A percentile compares a stretch with the other conserved stretches of the same genome.
Evolutionary conservation across 2,797 vertebrate species (phyloP).

Genomic region (Lates japonicus): DNA sequence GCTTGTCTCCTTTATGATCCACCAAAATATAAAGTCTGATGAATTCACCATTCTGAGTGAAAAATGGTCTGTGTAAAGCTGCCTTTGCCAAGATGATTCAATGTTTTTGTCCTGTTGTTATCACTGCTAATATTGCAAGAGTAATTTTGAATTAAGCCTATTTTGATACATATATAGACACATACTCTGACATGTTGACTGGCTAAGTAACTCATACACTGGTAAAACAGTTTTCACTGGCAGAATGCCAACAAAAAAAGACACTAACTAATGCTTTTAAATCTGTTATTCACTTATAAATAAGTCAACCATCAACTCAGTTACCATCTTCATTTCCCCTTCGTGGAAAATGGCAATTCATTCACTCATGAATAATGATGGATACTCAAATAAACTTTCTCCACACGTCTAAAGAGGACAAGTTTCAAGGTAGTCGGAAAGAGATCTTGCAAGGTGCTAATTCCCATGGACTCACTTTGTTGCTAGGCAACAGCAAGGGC

Average conservation of each 20-base stretch:
- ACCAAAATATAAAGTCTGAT: slow-evolving; percentile 74
- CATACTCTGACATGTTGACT: background rate
- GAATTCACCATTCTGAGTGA: slow-evolving; percentile 67
- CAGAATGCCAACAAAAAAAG: background rate
- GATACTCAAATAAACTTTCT: slow-evolving; percentile 16
- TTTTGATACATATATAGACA: background rate
- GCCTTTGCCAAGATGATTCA: slow-evolving; percentile 31
- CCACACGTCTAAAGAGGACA: slow-evolving; percentile 21
- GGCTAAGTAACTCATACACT: background rate
- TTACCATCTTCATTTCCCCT: background rate
- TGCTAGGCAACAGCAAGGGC: slow-evolving; percentile 86
- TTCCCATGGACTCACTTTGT: slow-evolving; percentile 70
- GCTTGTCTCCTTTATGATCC: slow-evolving; percentile 76
- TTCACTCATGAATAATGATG: slow-evolving; percentile 13
- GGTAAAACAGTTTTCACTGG: background rate
- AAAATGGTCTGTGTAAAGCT: slow-evolving; percentile 46
- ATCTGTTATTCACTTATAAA: background rate
- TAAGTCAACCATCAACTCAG: background rate
- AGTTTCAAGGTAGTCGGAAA: slow-evolving; percentile 46
- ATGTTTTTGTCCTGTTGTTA: background rate
- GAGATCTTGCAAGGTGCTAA: slow-evolving; percentile 32
- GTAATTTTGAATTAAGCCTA: background rate
- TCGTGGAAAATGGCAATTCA: background rate
- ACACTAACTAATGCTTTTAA: background rate
- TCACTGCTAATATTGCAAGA: background rate